Conservation (phyloP, 2,113 vertebrate genomes). For the Dolichallabes microphthalmus region DNA sequence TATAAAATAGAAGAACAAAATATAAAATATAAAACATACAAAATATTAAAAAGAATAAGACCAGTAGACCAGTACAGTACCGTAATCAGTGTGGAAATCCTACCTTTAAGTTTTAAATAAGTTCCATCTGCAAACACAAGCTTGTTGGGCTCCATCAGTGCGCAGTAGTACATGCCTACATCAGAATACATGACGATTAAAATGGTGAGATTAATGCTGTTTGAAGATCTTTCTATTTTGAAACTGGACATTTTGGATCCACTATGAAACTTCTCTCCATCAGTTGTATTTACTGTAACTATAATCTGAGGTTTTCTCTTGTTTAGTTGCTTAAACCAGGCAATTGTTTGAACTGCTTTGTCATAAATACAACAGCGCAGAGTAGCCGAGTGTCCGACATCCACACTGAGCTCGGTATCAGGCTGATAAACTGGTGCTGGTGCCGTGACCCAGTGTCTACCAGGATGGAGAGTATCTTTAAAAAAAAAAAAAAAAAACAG, state of each 20-base stretch:
- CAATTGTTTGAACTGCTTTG: background rate
- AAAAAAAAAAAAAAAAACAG: background rate
- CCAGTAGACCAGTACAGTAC: background rate
- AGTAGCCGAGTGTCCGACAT: background rate
- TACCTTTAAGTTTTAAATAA: background rate
- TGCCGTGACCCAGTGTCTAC: background rate
- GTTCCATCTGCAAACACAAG: background rate
- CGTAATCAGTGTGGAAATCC: background rate
- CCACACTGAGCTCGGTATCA: conserved; percentile 1
- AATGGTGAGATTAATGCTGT: background rate
- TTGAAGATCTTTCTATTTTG: background rate
- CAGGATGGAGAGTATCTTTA: background rate
- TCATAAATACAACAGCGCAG: background rate
- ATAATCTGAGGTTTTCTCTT: background rate
- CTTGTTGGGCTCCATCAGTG: background rate
- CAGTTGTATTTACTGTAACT: background rate
- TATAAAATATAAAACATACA: too few relatives aligned
- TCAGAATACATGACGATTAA: background rate
- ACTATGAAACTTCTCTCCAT: background rate
- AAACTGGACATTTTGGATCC: background rate
- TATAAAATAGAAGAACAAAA: too few relatives aligned
- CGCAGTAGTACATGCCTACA: background rate
- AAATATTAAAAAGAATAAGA: too few relatives aligned
- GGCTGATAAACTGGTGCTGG: background rate
- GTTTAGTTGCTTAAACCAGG: background rate